These are phyloP conservation scores for Pseudocheirus occidentalis DNA, from an alignment of 2,797 vertebrate species.

Conservation along the genomic window DNA sequence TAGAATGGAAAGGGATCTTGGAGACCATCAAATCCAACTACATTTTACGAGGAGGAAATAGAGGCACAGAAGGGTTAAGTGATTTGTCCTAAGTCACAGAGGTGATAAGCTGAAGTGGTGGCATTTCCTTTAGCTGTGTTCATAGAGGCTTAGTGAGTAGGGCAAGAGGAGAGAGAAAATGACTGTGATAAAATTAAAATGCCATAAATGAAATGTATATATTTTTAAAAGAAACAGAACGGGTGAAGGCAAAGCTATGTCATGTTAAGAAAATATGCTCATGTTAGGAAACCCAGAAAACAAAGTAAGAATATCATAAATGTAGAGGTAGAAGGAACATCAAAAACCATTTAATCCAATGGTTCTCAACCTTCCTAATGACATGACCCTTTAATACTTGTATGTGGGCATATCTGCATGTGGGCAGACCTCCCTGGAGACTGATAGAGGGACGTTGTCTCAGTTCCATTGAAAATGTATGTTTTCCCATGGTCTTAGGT, in stretches of 20 bases:
- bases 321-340: neutral
- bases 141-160: neutral
- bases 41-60: neutral
- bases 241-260: neutral
- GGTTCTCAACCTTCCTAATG: too few species aligned
- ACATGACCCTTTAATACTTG: too few species aligned
- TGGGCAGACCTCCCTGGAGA: too few species aligned
- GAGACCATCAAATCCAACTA: neutral
- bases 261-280: neutral
- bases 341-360: neutral
- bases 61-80: neutral
- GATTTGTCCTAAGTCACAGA: neutral
- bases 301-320: neutral
- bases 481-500: too few species aligned
- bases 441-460: too few species aligned
- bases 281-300: neutral
- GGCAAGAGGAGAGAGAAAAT: neutral
- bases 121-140: neutral
- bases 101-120: neutral
- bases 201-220: neutral
- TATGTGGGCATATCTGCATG: too few species aligned
- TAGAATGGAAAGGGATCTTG: neutral
- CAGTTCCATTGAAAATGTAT: too few species aligned
- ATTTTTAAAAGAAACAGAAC: neutral
- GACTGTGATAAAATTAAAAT: neutral